Evolutionary conservation across 2,888 invertebrate genomes (phyloP), one percentile per base, ranked within the genome.

Genomic region (Lycophotia porphyrea): DNA sequence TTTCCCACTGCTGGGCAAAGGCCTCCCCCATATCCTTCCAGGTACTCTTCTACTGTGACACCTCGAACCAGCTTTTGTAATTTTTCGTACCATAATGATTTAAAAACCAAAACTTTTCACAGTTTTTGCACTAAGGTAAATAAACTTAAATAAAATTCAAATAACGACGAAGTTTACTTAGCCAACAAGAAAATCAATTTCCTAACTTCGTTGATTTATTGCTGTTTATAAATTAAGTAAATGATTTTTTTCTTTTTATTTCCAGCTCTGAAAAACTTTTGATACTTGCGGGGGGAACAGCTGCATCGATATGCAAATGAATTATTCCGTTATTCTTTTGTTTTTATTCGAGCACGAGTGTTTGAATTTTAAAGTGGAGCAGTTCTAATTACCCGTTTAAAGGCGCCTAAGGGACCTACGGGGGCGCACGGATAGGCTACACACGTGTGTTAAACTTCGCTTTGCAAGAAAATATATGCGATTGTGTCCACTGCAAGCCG

Each of bases 261-360:
- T 44, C 3, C 18, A 36, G 0, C 7, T 5, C 24, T 34, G 21
- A 27, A 34, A 55, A 18, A 27, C 5, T n/a, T 39, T 24, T 49
- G 39, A 47, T 71, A 71, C 11, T 49, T 24, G 3, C 24, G 18
- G 15, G 18, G 36, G 7, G 11, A 71, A 24, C 4, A 5, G 27
- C 24, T 61, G 34, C 49, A 63, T 24, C 52, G 31, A 44, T 71
- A 79, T 79, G 55, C 47, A 55, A 78, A 61, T 36, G 49, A 44
- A 72, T 60, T 44, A 49, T 34, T 55, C 27, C 34, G 24, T 74
- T n/a, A 52, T 81, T 68, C 58, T 75, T 81, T 49, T 64, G 47
- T 80, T 80, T 64, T 15, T 42, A 60, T 21, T 15, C 5, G 31
- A 58, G 31, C 13, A n/a, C 21, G 24, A 24, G 18, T 74, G 27